Evolutionary conservation across 2,113 vertebrate genomes (phyloP), one percentile per base, ranked within the genome.

Genomic region (Malurus alboscapulatus): DNA sequence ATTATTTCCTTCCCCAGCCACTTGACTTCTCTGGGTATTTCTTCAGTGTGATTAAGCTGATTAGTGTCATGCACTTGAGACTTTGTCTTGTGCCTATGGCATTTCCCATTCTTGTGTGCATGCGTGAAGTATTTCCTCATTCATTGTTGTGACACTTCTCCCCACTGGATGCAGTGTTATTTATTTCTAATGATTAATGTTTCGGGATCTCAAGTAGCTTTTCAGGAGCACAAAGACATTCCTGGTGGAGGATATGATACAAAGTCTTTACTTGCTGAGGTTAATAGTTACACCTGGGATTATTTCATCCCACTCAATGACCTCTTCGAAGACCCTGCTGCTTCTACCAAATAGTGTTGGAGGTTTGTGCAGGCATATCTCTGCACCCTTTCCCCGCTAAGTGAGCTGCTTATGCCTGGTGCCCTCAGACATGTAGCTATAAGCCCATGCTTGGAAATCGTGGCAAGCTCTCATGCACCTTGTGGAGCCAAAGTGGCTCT

Each of bases 1-100:
- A 65, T 91, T 71, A 57, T 69, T 90, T 89, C 62, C 53, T 95
- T 80, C 62, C 50, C 32, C 5, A 24, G 30, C 45, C 57, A 38
- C 80, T 93, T 92, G 84, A 30, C 72, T 94, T 89, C 76, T 92
- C 74, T 83, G 83, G 65, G 45, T 44, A 22, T 45, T 88, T 83
- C 67, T 73, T 18, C 50, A 91, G 54, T 4, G 7, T 0, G 6
- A 94, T 91, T 96, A 94, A 94, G 77, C 40, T 87, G 88, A 92
- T 95, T 92, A 95, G 40, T 75, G 78, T 91, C 54, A 48, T 6
- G 57, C 61, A 78, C 71, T 85, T 69, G 61, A 91, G 77, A 63
- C 27, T 93, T 92, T 85, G 68, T 57, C 83, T 84, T 74, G 32
- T 91, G 90, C 81, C 73, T 82, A 22, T 30, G 50, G 76, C 45